A percentile compares a stretch with the other conserved stretches of the same genome.
Conservation (phyloP, 2,888 invertebrate genomes). For the Cremastinae sp. region DNA sequence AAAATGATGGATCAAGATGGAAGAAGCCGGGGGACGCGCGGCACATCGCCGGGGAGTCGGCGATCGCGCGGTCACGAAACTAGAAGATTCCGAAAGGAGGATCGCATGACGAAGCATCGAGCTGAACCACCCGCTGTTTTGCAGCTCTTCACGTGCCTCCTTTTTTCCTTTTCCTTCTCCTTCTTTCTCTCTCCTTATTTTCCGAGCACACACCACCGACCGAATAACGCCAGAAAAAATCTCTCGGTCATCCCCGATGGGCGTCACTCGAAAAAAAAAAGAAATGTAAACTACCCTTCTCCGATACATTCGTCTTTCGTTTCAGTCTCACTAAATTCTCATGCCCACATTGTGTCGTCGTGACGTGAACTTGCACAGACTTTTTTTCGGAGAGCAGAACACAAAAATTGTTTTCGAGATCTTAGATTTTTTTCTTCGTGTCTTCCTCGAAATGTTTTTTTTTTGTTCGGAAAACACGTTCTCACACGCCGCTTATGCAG, state of each 20-base stretch:
- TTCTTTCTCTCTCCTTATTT: no score
- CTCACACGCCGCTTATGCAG: conserved; percentile 26
- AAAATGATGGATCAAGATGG: conserved; percentile 54
- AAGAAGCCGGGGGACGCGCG: conserved; percentile 35
- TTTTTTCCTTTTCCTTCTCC: not conserved
- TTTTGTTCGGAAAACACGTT: no score
- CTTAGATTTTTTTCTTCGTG: no score
- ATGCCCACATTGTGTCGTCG: conserved; percentile 18
- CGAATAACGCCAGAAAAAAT: conserved; percentile 27
- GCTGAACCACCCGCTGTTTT: conserved; percentile 69
- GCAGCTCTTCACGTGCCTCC: conserved; percentile 52
- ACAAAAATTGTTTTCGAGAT: not conserved
- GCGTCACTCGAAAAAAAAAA: conserved; percentile 53
- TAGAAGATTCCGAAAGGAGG: conserved; percentile 51
- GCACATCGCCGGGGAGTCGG: conserved; percentile 34
- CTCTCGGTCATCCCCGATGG: conserved; percentile 50
- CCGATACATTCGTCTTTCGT: conserved; percentile 16
- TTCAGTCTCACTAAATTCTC: conserved; percentile 10
- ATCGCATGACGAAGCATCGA: conserved; percentile 66
- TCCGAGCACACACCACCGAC: conserved; percentile 22
- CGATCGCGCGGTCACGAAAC: conserved; percentile 57
- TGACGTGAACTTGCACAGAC: not conserved
- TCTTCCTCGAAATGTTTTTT: no score
- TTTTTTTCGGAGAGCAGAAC: conserved; percentile 2
- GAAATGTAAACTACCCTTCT: conserved; percentile 53